Evolutionary conservation across 2,797 vertebrate species (phyloP).

Genomic region (Sarcoramphus papa): DNA sequence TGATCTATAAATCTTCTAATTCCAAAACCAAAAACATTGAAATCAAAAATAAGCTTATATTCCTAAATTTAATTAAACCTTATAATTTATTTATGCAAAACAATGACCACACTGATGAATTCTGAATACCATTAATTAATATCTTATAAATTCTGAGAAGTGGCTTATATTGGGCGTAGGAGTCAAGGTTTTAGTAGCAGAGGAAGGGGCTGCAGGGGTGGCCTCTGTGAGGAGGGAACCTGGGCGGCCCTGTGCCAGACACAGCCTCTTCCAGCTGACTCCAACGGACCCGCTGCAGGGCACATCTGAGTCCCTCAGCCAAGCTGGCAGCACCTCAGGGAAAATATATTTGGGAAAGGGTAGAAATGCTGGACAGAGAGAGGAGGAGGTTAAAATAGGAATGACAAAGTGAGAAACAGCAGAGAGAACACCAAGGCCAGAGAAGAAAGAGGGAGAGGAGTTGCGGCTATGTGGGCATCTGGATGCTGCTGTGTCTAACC

Average conservation of each 20-base stretch:
- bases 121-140: background rate
- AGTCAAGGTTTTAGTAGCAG: background rate
- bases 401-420: background rate
- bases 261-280: background rate
- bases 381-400: background rate
- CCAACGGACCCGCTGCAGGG: accelerated
- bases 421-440: background rate
- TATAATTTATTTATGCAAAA: background rate
- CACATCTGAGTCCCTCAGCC: background rate
- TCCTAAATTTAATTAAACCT: background rate
- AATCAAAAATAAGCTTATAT: background rate
- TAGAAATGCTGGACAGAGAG: background rate
- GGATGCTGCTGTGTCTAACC: background rate
- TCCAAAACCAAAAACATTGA: background rate
- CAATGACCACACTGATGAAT: background rate
- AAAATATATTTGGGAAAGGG: background rate
- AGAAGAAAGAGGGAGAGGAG: background rate
- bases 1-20: background rate
- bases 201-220: background rate
- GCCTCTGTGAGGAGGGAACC: background rate
- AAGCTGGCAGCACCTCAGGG: background rate
- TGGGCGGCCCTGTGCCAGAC: background rate
- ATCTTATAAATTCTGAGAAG: background rate
- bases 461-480: background rate
- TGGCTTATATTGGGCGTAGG: accelerated